A percentile compares a stretch with the other conserved stretches of the same genome.
Conservation (phyloP, 2,113 vertebrate genomes). For the Thomomys bottae region DNA sequence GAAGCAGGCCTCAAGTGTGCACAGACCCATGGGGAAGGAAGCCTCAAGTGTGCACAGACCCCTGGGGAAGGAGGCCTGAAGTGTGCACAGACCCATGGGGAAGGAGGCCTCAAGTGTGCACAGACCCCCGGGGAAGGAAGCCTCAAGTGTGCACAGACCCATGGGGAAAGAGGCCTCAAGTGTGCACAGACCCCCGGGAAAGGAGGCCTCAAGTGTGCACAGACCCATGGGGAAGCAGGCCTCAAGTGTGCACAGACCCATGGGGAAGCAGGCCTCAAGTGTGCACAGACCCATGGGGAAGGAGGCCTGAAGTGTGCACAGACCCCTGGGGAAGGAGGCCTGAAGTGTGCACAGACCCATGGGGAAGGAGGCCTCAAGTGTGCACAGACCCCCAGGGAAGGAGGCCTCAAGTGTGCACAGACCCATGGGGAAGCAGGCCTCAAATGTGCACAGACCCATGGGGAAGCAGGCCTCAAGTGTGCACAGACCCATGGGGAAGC, state of each 20-base stretch:
- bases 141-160: background rate
- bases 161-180: background rate
- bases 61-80: background rate
- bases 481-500: background rate
- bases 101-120: background rate
- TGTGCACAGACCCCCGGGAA: no score
- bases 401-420: background rate
- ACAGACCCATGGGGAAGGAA: background rate
- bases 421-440: background rate
- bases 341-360: background rate
- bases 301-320: background rate
- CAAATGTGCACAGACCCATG: background rate
- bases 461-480: background rate
- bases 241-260: background rate
- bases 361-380: background rate
- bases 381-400: background rate
- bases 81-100: background rate
- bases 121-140: background rate
- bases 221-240: background rate
- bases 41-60: background rate
- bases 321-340: background rate
- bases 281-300: background rate
- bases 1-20: background rate
- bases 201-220: background rate
- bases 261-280: background rate